Percentiles rank a stretch among this genome's conserved stretches.
These are phyloP conservation scores for Nomada fucata DNA, from an alignment of 2,888 invertebrate species.

Conservation along the genomic window DNA sequence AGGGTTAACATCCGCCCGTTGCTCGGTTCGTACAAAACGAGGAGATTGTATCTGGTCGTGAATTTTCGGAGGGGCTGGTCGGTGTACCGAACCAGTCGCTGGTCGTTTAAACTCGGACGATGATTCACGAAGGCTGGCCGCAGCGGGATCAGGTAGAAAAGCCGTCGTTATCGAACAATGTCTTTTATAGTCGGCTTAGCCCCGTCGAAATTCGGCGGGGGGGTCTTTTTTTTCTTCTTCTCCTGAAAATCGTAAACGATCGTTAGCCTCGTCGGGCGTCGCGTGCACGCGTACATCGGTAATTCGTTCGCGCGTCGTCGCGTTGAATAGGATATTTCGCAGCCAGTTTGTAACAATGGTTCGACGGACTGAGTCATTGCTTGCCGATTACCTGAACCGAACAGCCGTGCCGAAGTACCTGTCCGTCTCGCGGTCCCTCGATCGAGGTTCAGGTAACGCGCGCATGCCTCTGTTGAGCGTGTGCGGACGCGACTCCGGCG, in stretches of 20 bases:
- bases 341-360: too few relatives aligned
- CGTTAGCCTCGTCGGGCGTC: background rate
- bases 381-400: background rate
- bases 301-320: background rate
- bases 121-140: slow-evolving; percentile 26
- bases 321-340: background rate
- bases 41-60: slow-evolving; percentile 49
- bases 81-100: background rate
- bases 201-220: slow-evolving; percentile 33
- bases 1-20: slow-evolving; percentile 53
- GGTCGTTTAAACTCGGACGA: slow-evolving; percentile 27
- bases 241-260: slow-evolving; percentile 9
- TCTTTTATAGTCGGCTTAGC: slow-evolving; percentile 30
- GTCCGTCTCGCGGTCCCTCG: background rate
- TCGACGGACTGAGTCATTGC: background rate
- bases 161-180: slow-evolving; percentile 18
- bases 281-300: background rate
- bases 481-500: background rate
- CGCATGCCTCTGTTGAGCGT: background rate
- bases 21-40: slow-evolving; percentile 39
- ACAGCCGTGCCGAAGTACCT: too few relatives aligned
- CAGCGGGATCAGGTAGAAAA: slow-evolving; percentile 24
- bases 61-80: slow-evolving; percentile 47
- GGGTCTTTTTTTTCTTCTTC: background rate
- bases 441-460: slow-evolving; percentile 5